Base-by-base conservation (phyloP, 2,888 invertebrate species). In the Trissolcus japonicus region DNA sequence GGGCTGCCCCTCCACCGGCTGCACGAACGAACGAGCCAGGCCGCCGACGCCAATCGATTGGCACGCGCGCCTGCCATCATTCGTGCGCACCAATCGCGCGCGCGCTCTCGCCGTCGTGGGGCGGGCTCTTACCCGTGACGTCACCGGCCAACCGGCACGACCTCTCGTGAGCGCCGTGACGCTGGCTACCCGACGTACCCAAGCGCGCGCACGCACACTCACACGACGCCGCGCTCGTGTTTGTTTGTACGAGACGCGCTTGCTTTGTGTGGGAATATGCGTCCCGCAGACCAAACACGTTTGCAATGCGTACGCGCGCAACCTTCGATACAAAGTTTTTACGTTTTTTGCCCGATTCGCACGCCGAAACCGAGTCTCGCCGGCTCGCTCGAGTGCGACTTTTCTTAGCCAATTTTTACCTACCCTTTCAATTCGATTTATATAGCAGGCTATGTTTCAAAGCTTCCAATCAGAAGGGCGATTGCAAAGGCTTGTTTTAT, bases 31-130 rank as follows among this genome's bases (percentile, higher is more conserved):
- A 59, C 73, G 61, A 73, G 65, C 76, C 71, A 82, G 82, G 82
- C 81, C 80, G 80, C 78, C 81, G 80, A 76, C 79, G 82, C 78
- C 83, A 86, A 88, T 89, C 89, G 87, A 89, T 89, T 89, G 89
- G 88, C 83, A 84, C 81, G 82, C 83, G 77, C 80, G 87, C 86
- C 89, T 88, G 88, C 89, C 88, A 88, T 89, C 87, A 88, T 88
- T 88, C 81, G 83, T 62, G 57, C 71, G 82, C 62, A 79, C 88
- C 88, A 89, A 88, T 88, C 71, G 66, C 79, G 67, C 60, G 69
- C 53, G 77, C 72, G 61, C 60, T 79, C 62, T 59, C 72, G 61
- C 69, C 69, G 62, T 48, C 68, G 63, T 76, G 78, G 81, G 87
- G 86, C 84, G 86, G 83, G 71, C 80, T 81, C 74, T 66, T 40